These are phyloP conservation scores for Eupsilia transversa DNA, from an alignment of 2,888 invertebrate genomes.

Conservation along the genomic window DNA sequence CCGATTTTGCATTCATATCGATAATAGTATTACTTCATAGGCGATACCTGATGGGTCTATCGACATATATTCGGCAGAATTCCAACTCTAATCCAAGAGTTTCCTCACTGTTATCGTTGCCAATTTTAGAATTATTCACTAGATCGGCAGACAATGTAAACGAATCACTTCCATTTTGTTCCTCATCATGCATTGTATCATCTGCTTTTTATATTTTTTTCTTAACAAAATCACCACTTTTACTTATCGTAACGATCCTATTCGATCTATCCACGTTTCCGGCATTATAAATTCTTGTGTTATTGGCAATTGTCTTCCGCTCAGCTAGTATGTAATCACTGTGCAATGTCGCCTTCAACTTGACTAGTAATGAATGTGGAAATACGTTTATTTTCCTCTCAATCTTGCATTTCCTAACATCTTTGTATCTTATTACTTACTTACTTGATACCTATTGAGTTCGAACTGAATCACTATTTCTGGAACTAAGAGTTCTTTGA, in stretches of 20 bases:
- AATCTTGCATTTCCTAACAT: conserved; percentile 21
- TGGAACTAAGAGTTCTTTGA: neutral
- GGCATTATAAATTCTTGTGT: conserved; percentile 52
- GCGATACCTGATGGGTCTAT: conserved; percentile 9
- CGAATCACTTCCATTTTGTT: conserved; percentile 18
- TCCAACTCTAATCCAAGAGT: conserved; percentile 12
- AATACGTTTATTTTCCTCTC: conserved; percentile 36
- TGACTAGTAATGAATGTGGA: conserved; percentile 46
- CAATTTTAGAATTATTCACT: neutral
- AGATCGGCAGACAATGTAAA: conserved; percentile 7
- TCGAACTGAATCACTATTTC: neutral
- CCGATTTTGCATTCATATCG: conserved; percentile 1
- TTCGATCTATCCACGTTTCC: conserved; percentile 51
- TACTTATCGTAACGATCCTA: conserved; percentile 37
- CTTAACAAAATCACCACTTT: conserved; percentile 35
- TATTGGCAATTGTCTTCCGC: conserved; percentile 62
- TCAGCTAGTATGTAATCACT: conserved; percentile 47
- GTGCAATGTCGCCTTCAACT: conserved; percentile 57
- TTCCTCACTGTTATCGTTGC: neutral
- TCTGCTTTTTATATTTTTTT: conserved; percentile 12
- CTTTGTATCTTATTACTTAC: conserved; percentile 12
- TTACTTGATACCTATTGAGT: conserved; percentile 4
- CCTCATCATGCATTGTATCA: conserved; percentile 23
- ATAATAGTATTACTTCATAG: conserved; percentile 13
- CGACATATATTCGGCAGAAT: conserved; percentile 21